These are phyloP conservation scores for Martes martes DNA, from an alignment of 2,113 vertebrate species.

Conservation along the genomic window DNA sequence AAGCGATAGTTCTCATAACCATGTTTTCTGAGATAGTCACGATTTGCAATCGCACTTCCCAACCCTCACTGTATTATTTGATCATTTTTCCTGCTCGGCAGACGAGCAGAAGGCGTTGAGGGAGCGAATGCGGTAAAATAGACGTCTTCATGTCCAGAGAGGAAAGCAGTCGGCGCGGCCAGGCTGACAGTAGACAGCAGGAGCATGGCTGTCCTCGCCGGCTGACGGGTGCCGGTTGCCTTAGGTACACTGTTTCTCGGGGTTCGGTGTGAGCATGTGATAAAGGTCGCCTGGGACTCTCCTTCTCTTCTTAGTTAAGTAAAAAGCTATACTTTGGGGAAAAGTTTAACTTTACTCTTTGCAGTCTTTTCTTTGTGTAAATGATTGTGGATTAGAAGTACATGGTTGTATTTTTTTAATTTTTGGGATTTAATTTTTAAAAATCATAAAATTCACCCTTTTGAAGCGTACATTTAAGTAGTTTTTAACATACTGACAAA, in stretches of 20 bases:
- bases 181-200: accelerated
- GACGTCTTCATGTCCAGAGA: background rate
- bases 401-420: background rate
- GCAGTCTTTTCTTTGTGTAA: background rate
- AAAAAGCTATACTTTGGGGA: background rate
- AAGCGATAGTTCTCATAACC: background rate
- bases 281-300: background rate
- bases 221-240: background rate
- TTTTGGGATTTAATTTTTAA: background rate
- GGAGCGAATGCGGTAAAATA: background rate
- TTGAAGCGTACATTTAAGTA: background rate
- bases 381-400: background rate
- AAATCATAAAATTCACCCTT: background rate
- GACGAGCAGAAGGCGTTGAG: background rate
- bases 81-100: background rate
- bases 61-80: background rate
- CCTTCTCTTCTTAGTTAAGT: background rate
- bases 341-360: background rate
- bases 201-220: background rate
- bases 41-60: background rate
- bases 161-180: accelerated
- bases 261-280: background rate
- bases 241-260: background rate
- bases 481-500: background rate
- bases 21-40: background rate